Evolutionary conservation across 2,113 vertebrate species (phyloP).

Genomic region (Cettia cetti): DNA sequence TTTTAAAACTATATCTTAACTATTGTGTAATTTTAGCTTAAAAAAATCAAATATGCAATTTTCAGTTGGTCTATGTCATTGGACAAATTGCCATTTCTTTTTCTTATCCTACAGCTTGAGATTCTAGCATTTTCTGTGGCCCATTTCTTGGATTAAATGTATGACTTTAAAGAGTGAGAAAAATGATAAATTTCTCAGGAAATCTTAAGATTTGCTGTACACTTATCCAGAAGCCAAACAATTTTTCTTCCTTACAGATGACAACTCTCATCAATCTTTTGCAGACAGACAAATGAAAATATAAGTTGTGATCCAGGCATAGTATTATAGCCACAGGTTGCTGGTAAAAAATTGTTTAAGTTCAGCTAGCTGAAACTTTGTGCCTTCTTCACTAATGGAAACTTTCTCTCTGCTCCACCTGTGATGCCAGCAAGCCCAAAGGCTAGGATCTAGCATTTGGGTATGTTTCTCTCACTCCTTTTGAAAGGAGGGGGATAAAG

Average conservation of each 20-base stretch:
- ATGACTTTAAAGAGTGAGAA: not conserved
- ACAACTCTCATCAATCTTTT: slow-evolving; percentile 66
- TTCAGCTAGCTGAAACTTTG: slow-evolving; percentile 46
- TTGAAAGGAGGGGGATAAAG: not conserved
- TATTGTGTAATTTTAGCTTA: not conserved
- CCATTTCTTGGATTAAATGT: slow-evolving; percentile 34
- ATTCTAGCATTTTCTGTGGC: not conserved
- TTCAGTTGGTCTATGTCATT: not conserved
- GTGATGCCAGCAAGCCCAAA: not conserved
- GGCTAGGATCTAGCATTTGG: not conserved
- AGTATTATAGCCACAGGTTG: slow-evolving; percentile 31
- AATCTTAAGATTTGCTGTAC: slow-evolving; percentile 28
- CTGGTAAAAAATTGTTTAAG: slow-evolving; percentile 9
- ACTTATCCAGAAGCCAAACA: slow-evolving; percentile 42
- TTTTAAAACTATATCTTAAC: not conserved
- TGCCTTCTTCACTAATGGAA: not conserved
- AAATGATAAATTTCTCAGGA: slow-evolving; percentile 30
- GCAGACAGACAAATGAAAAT: slow-evolving; percentile 63
- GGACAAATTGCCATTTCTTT: not conserved
- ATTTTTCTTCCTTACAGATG: slow-evolving; percentile 63
- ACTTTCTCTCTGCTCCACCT: not conserved
- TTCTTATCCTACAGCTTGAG: not conserved
- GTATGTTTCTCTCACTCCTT: slow-evolving; percentile 13
- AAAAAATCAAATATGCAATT: not conserved
- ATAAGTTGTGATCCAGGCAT: slow-evolving; percentile 37